phyloP scores from a whole-genome alignment of 2,113 vertebrate genomes.

The Toxotes jaculatrix region DNA sequence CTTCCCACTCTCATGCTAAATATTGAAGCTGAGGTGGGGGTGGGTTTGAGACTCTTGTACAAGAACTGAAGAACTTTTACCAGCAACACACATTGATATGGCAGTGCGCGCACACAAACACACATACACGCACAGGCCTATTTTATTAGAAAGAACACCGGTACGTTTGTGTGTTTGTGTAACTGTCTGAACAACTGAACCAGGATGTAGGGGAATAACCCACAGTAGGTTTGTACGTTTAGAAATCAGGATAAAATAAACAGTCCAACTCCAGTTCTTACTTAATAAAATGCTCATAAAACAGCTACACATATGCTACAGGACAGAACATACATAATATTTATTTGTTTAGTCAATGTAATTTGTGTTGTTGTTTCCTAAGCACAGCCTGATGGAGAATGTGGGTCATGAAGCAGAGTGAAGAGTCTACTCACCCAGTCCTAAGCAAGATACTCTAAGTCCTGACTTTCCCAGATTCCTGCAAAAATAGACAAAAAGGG shows the following conservation, averaged over 20 bases:
- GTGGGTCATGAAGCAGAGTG: background rate
- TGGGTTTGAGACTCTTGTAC: conserved; percentile 30
- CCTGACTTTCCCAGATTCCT: conserved; percentile 98
- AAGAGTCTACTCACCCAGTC: conserved; percentile 89
- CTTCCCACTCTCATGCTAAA: conserved; percentile 52
- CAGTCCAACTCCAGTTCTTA: background rate
- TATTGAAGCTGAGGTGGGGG: conserved; percentile 37
- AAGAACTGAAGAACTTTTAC: conserved; percentile 28
- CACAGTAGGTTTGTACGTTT: conserved; percentile 10
- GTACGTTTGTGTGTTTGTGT: background rate
- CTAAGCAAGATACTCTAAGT: conserved; percentile 94
- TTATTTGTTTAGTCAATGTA: background rate
- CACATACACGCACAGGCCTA: background rate
- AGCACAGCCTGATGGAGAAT: background rate
- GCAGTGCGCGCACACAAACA: background rate
- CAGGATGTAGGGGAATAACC: background rate
- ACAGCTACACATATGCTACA: background rate
- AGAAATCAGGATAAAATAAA: background rate
- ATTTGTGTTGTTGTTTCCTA: background rate
- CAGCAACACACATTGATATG: conserved; percentile 10
- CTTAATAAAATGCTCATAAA: background rate
- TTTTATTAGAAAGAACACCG: background rate
- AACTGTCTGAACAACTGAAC: background rate
- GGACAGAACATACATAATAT: background rate
- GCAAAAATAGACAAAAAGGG: conserved; percentile 54